Evolutionary conservation across 2,888 invertebrate genomes (phyloP), one percentile per base, ranked within the genome.

Genomic region (Eumacrocentrus americanus): DNA sequence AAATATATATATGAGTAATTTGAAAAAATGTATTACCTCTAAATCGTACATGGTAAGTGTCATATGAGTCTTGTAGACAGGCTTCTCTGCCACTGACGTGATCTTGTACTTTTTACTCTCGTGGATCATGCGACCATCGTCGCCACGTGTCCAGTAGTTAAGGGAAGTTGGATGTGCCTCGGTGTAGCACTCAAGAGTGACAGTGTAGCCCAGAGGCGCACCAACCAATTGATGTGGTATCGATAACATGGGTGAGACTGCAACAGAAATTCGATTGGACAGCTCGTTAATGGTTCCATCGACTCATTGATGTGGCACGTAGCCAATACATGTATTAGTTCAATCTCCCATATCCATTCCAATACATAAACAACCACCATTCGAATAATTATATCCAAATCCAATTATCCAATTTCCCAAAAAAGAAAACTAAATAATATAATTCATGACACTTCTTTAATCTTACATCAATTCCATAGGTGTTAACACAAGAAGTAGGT

Each of bases 181-280:
- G 4, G 94, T 92, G 77, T 91, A 90, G 77, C 95, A 95, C 82
- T 94, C 94, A 63, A 95, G 82, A 3, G 92, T 92, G 7, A 94
- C 90, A 71, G 91, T 90, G 80, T 90, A 91, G 65, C 90, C 90
- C 60, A 91, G 83, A 1, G 93, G 92, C 12, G 91, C 91, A 23
- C 94, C 93, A 35, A 95, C 93, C 67, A 94, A 84, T 81, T 95
- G 94, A 82, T 94, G 92, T 3, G 94, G 93, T 74, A 95, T 94
- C 90, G 90, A 92, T 59, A 95, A 85, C 92, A 94, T 93, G 6
- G 95, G 94, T 1, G 94, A 92, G 84, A 95, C 94, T 95, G 83
- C 54, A 84, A 84, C 75, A 51, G 63, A 53, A 72, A 58, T 62
- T 46, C 46, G 46, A 46, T 46, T 46, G 23, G 23, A 23, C 23